Conservation (phyloP, 2,113 vertebrate genomes). For the Nematolebias whitei region DNA sequence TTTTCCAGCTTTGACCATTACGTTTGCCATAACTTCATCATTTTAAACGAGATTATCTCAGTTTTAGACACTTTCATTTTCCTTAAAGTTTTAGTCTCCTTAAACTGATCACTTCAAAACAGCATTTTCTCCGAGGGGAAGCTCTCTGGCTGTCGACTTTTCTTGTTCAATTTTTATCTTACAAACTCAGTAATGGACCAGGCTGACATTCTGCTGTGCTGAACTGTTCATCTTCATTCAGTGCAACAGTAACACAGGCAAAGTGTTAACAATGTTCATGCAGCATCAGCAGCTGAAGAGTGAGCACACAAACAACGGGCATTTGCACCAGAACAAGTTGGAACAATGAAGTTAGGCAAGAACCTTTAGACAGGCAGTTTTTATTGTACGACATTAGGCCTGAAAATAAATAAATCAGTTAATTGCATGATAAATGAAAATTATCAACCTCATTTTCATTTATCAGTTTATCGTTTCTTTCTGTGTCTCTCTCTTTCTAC, state of each 20-base stretch:
- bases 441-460: too few relatives aligned
- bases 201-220: background rate
- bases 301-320: background rate
- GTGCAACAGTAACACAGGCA: slow-evolving; percentile 3
- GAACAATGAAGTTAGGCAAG: background rate
- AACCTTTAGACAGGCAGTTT: background rate
- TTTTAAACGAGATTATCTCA: too few relatives aligned
- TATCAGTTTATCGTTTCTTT: too few relatives aligned
- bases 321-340: background rate
- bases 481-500: too few relatives aligned
- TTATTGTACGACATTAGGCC: slow-evolving; percentile 1
- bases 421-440: too few relatives aligned
- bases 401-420: too few relatives aligned
- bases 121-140: background rate
- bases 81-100: background rate
- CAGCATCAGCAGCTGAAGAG: background rate
- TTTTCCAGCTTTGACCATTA: too few relatives aligned
- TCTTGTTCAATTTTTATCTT: background rate
- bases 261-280: slow-evolving; percentile 15
- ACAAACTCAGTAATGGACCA: background rate
- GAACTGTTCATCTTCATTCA: slow-evolving; percentile 13
- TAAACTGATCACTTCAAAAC: background rate
- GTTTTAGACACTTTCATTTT: background rate
- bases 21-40: too few relatives aligned
- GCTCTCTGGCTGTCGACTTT: background rate